These are phyloP conservation scores for Aleiodes alternator DNA, from an alignment of 2,888 invertebrate species.

Conservation along the genomic window DNA sequence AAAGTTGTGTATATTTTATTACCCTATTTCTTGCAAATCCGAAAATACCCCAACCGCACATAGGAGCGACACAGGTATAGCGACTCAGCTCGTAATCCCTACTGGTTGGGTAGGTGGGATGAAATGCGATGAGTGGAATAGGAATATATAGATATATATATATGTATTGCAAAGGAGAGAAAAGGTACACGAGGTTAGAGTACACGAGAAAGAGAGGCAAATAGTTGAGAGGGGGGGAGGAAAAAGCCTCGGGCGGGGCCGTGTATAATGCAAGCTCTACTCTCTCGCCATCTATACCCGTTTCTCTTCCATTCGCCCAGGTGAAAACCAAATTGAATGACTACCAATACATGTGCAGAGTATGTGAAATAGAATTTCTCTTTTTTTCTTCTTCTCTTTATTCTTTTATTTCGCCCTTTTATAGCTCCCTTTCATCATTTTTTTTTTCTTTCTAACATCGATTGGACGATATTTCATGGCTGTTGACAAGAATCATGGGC, in stretches of 20 bases:
- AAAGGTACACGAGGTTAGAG: conserved; percentile 24
- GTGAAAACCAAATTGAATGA: conserved; percentile 57
- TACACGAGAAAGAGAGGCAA: conserved; percentile 38
- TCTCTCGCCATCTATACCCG: conserved; percentile 41
- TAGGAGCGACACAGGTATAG: conserved; percentile 32
- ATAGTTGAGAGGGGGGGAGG: conserved; percentile 9
- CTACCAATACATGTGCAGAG: conserved; percentile 48
- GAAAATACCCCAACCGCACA: conserved; percentile 36
- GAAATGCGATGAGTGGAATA: conserved; percentile 34
- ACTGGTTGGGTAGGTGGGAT: conserved; percentile 32
- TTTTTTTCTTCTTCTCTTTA: conserved; percentile 4
- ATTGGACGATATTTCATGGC: conserved; percentile 48
- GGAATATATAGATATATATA: conserved; percentile 28
- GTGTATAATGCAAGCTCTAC: conserved; percentile 39
- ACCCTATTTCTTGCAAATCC: conserved; percentile 30
- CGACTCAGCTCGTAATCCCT: conserved; percentile 31
- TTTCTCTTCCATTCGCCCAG: conserved; percentile 45
- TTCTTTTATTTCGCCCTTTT: conserved; percentile 20
- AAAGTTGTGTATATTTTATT: conserved; percentile 35
- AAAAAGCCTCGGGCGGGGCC: conserved; percentile 37
- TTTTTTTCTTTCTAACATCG: conserved; percentile 22
- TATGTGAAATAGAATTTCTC: conserved; percentile 47
- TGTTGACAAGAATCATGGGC: conserved; percentile 35
- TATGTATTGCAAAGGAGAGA: conserved; percentile 3
- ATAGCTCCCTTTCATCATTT: conserved; percentile 6